These are phyloP conservation scores for Hydrozoanthus gracilis DNA, from an alignment of 92 coral and sea anemone species.

Conservation along the genomic window DNA sequence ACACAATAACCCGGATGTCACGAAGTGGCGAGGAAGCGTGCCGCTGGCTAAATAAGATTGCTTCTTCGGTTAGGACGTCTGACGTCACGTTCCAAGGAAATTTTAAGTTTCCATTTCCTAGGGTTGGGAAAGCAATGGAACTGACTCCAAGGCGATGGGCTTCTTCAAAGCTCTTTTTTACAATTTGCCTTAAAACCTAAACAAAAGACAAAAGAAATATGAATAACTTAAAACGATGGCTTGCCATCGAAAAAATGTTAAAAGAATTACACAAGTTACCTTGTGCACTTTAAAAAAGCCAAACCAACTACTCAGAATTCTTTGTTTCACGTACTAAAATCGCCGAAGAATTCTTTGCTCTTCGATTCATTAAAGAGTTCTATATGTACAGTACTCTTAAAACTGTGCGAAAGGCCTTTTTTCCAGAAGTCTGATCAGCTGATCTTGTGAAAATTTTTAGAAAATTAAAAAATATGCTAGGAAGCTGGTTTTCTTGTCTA, in stretches of 20 bases:
- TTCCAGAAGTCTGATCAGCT: too few relatives aligned
- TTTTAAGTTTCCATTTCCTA: conserved; percentile 73
- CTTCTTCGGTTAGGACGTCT: conserved; percentile 70
- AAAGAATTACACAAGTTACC: too few relatives aligned
- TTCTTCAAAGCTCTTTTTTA: conserved; percentile 55
- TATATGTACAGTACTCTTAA: too few relatives aligned
- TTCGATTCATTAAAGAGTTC: too few relatives aligned
- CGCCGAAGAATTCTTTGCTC: too few relatives aligned
- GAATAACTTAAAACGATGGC: neutral
- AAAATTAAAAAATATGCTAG: too few relatives aligned
- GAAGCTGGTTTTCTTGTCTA: too few relatives aligned
- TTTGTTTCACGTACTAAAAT: too few relatives aligned
- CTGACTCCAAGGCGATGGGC: conserved; percentile 51
- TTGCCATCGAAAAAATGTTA: neutral
- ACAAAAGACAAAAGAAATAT: neutral
- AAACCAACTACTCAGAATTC: too few relatives aligned
- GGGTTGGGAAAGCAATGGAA: conserved; percentile 78
- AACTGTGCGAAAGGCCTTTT: too few relatives aligned
- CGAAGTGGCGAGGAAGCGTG: conserved; percentile 46
- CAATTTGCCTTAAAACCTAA: conserved; percentile 55
- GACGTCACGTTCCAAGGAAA: conserved; percentile 71
- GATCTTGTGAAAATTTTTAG: too few relatives aligned
- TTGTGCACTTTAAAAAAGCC: too few relatives aligned
- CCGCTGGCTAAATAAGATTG: conserved; percentile 49
- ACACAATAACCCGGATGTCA: conserved; percentile 82